These are phyloP conservation scores for Etheostoma cragini DNA, from an alignment of 2,113 vertebrate species.

Conservation along the genomic window DNA sequence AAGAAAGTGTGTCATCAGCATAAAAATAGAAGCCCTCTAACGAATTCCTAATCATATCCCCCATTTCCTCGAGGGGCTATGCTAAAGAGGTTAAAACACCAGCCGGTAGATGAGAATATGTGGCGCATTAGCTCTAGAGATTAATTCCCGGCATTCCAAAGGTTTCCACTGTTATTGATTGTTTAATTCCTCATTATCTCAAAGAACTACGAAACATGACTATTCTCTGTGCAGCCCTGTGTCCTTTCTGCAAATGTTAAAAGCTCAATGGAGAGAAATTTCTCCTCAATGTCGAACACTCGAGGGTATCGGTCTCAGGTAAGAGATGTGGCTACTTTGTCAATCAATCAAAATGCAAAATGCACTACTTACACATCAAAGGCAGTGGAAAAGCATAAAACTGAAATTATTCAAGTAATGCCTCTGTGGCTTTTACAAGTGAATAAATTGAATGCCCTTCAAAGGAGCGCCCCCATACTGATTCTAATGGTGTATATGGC, in stretches of 20 bases:
- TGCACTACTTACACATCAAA: constrained; percentile 55
- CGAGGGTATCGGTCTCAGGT: constrained; percentile 41
- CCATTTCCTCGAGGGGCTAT: constrained; percentile 81
- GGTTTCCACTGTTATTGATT: constrained; percentile 74
- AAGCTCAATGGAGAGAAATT: constrained; percentile 58
- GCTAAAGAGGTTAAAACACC: constrained; percentile 84
- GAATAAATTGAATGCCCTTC: constrained; percentile 64
- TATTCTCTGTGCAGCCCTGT: constrained; percentile 58
- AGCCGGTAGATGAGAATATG: constrained; percentile 81
- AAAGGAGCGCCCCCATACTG: constrained; percentile 59
- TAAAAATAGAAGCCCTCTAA: constrained; percentile 87
- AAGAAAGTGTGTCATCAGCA: constrained; percentile 88
- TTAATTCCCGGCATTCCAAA: constrained; percentile 80
- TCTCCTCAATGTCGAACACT: constrained; percentile 28
- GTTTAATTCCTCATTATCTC: constrained; percentile 70
- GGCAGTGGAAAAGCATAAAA: constrained; percentile 34
- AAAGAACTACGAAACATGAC: constrained; percentile 49
- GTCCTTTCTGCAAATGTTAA: constrained; percentile 69
- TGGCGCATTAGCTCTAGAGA: constrained; percentile 79
- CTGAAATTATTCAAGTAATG: constrained; percentile 52
- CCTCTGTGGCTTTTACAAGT: constrained; percentile 60
- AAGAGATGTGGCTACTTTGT: constrained; percentile 35
- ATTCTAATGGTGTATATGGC: constrained; percentile 61
- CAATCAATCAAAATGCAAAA: constrained; percentile 68
- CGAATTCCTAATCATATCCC: constrained; percentile 87